phyloP scores from a whole-genome alignment of 2,113 vertebrate species.

The Rhinolophus ferrumequinum region DNA sequence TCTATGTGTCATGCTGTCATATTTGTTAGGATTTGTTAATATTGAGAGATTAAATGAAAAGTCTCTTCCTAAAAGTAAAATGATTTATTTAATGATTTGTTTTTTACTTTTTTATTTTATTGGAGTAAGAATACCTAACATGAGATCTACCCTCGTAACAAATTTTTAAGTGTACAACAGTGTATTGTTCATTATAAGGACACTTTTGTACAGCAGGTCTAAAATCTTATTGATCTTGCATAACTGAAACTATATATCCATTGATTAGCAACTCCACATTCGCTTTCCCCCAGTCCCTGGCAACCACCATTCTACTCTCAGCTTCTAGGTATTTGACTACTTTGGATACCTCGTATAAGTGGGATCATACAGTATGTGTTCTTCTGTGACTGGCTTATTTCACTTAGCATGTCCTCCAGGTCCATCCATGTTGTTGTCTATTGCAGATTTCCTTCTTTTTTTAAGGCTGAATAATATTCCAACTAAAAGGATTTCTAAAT shows the following conservation, averaged over 20 bases:
- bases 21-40: not conserved
- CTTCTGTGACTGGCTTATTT: not conserved
- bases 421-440: not conserved
- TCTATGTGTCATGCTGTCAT: not conserved
- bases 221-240: not conserved
- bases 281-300: not conserved
- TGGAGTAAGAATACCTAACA: not conserved
- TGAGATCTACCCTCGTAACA: not conserved
- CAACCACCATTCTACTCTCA: not conserved
- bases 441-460: not conserved
- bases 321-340: not conserved
- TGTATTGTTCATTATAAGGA: not conserved
- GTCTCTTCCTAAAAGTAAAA: not conserved
- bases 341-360: not conserved
- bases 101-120: not conserved
- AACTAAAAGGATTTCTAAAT: not conserved
- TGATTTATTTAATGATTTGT: not conserved
- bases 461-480: not conserved
- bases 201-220: not conserved
- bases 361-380: not conserved
- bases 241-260: not conserved
- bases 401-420: not conserved
- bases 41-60: not conserved
- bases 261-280: not conserved
- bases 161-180: not conserved